Base-by-base conservation (phyloP, 2,797 vertebrate genomes). In the Cetoscarus ocellatus region DNA sequence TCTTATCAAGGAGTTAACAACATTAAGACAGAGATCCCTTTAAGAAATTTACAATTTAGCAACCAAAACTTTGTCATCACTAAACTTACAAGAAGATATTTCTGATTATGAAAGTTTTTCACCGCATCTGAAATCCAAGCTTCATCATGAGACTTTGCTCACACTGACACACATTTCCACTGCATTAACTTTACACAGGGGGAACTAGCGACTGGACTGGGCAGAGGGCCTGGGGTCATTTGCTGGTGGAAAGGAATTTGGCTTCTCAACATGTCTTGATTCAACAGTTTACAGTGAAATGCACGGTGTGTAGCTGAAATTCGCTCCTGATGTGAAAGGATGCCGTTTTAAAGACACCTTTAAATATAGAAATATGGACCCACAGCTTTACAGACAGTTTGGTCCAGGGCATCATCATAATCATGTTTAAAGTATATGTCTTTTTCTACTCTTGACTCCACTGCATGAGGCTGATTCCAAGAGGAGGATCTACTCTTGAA, bases 181-280 rank as follows among this genome's bases (percentile, higher is more conserved):
- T 58, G 82, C 77, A 84, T 86, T 88, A 89, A 88, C 64, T 86
- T 73, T 86, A 69, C 80, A 80, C 81, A 54, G 59, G 80, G 84
- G 87, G 87, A 83, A 68, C 66, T 81, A 73, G 81, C 75, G 78
- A 68, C 55, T 68, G 74, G 70, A 74, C 82, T 70, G 87, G 83
- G 84, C 83, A 75, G 69, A 88, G 74, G 81, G 87, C 86, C 83
- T 76, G 78, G 73, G 86, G 87, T 88, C 80, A 91, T 92, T 93
- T 88, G 86, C 87, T 92, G 80, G 80, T 82, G 88, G 87, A 89
- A 93, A 93, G 93, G 93, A 94, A 95, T 95, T 90, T 88, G 84
- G 86, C 86, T 85, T 83, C 77, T 88, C 80, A 86, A 70, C 80
- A 63, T 67, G 42, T 85, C 72, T 72, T 85, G 77, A 69, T 84